These are phyloP conservation scores for Patella pellucida DNA, from an alignment of 2,888 invertebrate genomes.

Conservation along the genomic window DNA sequence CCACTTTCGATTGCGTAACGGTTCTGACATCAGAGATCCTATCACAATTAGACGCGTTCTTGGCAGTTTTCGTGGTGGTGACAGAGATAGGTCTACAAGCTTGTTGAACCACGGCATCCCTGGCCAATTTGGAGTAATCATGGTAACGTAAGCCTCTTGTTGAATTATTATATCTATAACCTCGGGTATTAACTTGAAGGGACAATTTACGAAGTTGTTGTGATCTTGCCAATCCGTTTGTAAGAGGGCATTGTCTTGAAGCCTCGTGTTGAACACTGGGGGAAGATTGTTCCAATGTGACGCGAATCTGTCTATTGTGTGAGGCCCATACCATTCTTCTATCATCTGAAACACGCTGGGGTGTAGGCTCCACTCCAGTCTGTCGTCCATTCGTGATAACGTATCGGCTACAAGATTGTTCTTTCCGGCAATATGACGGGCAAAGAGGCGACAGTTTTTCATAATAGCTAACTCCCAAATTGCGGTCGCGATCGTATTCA, in stretches of 20 bases:
- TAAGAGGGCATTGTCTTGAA: conserved; percentile 13
- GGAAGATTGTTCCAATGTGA: background rate
- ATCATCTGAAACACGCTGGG: background rate
- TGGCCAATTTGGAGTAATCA: conserved; percentile 17
- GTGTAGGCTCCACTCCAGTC: conserved; percentile 11
- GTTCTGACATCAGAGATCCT: background rate
- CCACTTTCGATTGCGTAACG: background rate
- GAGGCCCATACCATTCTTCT: conserved; percentile 16
- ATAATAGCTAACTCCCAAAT: conserved; percentile 13
- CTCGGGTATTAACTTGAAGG: background rate
- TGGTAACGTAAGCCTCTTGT: conserved; percentile 15
- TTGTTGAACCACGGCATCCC: conserved; percentile 12
- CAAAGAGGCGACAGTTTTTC: background rate
- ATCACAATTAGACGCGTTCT: no score
- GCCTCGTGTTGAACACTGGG: conserved; percentile 3
- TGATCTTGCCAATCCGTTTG: conserved; percentile 12
- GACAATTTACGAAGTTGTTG: conserved; percentile 19
- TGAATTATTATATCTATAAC: conserved; percentile 1
- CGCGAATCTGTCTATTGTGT: conserved; percentile 21
- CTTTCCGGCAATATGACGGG: conserved; percentile 4
- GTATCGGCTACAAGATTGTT: background rate
- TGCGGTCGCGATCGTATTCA: background rate
- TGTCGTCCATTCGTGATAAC: background rate
- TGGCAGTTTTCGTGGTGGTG: no score
- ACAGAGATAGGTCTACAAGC: no score